Evolutionary conservation across 2,888 invertebrate genomes (phyloP).

Genomic region (Metacarcinus magister): DNA sequence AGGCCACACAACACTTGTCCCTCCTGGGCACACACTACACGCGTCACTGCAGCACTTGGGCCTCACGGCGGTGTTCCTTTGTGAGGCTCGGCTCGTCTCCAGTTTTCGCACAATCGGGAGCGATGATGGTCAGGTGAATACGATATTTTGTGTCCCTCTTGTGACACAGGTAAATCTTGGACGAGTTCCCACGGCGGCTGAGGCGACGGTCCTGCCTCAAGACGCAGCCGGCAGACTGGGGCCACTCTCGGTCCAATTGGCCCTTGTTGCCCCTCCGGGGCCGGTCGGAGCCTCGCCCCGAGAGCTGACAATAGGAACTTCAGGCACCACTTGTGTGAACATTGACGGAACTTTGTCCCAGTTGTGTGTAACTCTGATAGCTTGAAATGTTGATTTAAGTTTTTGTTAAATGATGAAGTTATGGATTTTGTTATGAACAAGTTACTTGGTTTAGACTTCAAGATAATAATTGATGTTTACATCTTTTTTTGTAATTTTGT

Average conservation of each 20-base stretch:
- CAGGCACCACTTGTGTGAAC: neutral
- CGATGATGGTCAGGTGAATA: slow-evolving; percentile 75
- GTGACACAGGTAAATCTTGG: slow-evolving; percentile 66
- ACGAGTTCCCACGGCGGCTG: slow-evolving; percentile 66
- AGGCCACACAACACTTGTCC: neutral
- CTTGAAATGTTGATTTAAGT: neutral
- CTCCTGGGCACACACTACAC: neutral
- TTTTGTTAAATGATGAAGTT: neutral
- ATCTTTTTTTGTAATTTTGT: too few species aligned
- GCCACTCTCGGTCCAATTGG: slow-evolving; percentile 51
- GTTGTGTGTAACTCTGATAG: neutral
- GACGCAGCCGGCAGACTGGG: neutral
- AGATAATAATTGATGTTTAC: too few species aligned
- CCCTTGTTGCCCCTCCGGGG: neutral
- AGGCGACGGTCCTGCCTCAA: slow-evolving; percentile 44
- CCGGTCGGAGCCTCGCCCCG: neutral
- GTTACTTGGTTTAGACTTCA: too few species aligned
- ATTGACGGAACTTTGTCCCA: neutral
- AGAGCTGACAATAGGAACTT: neutral
- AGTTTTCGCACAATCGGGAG: slow-evolving; percentile 65
- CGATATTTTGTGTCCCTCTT: slow-evolving; percentile 73
- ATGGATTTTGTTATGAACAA: too few species aligned
- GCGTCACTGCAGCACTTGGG: neutral
- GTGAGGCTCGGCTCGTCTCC: slow-evolving; percentile 57
- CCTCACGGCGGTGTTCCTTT: slow-evolving; percentile 29